phyloP scores from a whole-genome alignment of 2,797 vertebrate species.

The Holocentrus rufus region DNA sequence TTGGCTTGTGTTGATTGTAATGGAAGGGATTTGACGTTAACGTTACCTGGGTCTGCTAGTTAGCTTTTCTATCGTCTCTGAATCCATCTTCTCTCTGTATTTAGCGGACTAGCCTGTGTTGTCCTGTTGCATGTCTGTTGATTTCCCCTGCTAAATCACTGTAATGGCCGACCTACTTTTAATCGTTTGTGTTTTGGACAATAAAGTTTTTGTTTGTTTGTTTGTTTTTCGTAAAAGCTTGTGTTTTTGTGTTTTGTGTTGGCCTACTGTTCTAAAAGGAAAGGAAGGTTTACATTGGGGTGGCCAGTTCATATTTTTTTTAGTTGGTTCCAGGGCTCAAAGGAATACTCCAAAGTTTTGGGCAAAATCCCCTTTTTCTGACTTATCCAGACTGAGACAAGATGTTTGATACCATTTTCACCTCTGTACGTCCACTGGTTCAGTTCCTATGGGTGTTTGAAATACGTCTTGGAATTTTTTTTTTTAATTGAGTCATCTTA shows the following conservation, averaged over 20 bases:
- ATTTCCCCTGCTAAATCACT: conserved; percentile 50
- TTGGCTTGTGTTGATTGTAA: conserved; percentile 18
- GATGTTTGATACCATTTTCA: no score
- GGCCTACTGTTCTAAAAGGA: no score
- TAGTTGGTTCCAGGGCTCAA: no score
- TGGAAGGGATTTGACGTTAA: conserved; percentile 10
- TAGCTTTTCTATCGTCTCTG: conserved; percentile 59
- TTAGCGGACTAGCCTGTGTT: conserved; percentile 64
- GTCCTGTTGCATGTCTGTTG: conserved; percentile 76
- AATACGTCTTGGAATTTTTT: no score
- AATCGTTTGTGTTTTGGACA: conserved; percentile 69
- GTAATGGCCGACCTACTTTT: conserved; percentile 60
- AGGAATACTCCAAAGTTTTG: no score
- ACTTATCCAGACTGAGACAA: no score
- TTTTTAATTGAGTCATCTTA: no score
- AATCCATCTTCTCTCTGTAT: conserved; percentile 52
- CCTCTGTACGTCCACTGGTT: no score
- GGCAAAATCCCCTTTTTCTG: no score
- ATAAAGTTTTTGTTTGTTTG: conserved; percentile 69
- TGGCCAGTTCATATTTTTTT: no score
- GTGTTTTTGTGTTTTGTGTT: not conserved
- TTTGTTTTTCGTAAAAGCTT: conserved; percentile 59
- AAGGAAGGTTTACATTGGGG: no score
- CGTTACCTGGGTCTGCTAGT: conserved; percentile 45
- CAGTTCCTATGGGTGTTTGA: no score